Base-by-base conservation (phyloP, 2,888 invertebrate species). In the Phengaris arion region DNA sequence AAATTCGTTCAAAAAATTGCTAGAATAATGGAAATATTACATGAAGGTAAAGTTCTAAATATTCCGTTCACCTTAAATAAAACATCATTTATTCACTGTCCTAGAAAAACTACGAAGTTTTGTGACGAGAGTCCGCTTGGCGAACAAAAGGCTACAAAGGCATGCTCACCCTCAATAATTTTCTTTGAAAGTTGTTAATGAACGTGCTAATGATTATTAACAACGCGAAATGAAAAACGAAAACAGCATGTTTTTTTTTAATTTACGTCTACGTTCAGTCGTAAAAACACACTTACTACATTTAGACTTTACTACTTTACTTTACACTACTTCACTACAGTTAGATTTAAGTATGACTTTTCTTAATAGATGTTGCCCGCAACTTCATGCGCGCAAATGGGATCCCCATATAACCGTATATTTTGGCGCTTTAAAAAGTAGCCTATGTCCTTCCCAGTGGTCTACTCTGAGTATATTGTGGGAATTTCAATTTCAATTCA, bases 201-300 rank as follows among this genome's bases (percentile, higher is more conserved):
- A 81, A 80, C 78, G 80, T n/a, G n/a, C n/a, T n/a, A n/a, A n/a
- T 78, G 80, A 81, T 80, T 79, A 79, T 81, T 81, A 79, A 79
- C 81, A 78, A 73, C 46, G 69, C 69, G 48, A 70, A 55, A 68
- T 46, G 52, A 68, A 74, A 69, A 69, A 35, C 9, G 35, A 15
- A 22, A 35, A 59, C 5, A 35, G 45, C 45, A 9, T 69, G 48
- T 7, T 15, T 59, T 48, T 48, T 13, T 6, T n/a, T n/a, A 48
- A n/a, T 48, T 68, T 59, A 9, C 59, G 15, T 59, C 59, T 22
- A 15, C 9, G 15, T 59, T 59, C 9, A 22, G 22, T 22, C 9
- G 59, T 59, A 59, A 59, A 59, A 22, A 59, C 59, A n/a, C 22
- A 0, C 22, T 10, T 2, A 59, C 57, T 59, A 15, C 22, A 22